phyloP scores from a whole-genome alignment of 2,113 vertebrate genomes.

The Rattus norvegicus region GRCr8 NC_086022.1:144494501-144495000 shows the following conservation, averaged over 20 bases:
- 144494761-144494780: no score
- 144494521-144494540: not conserved
- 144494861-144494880: not conserved
- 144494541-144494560: not conserved
- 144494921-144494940: no score
- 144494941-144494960: not conserved
- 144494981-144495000: not conserved
- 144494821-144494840: not conserved
- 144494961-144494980: not conserved
- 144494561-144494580: not conserved
- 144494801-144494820: fast-evolving
- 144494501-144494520: not conserved
- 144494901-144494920: not conserved
- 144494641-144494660: not conserved
- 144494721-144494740: not conserved
- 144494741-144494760: not conserved
- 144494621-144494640: not conserved
- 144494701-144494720: not conserved
- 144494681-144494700: not conserved
- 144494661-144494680: not conserved
- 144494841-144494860: not conserved
- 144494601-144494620: not conserved
- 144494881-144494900: not conserved
- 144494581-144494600: not conserved
- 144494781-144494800: no score